A percentile compares a stretch with the other conserved stretches of the same genome.
phyloP scores from a whole-genome alignment of 2,113 vertebrate genomes.

The Sorex fumeus region DNA sequence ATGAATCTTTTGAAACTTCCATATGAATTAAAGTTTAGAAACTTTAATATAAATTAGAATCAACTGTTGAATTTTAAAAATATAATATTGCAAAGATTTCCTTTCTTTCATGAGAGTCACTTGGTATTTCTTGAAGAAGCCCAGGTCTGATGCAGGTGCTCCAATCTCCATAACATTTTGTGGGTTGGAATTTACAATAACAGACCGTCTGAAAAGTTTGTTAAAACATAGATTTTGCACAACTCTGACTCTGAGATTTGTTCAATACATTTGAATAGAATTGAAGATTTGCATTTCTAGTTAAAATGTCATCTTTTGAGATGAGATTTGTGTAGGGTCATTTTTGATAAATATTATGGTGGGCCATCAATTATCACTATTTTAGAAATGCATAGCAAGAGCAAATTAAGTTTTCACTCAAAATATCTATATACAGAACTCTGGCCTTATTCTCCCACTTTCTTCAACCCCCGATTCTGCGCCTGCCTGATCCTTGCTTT shows the following conservation, averaged over 20 bases:
- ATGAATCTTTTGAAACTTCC: not conserved
- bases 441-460: not conserved
- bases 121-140: not conserved
- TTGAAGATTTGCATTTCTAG: not conserved
- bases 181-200: not conserved
- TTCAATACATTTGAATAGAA: not conserved
- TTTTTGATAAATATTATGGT: not conserved
- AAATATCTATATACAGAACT: not conserved
- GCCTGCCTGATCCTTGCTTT: rapidly evolving
- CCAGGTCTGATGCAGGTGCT: not conserved
- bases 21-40: too few species aligned
- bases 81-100: not conserved
- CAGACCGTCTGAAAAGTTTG: not conserved
- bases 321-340: not conserved
- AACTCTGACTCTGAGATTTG: not conserved
- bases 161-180: not conserved
- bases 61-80: not conserved
- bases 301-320: not conserved
- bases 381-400: not conserved
- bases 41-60: not conserved
- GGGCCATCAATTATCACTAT: not conserved
- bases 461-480: not conserved
- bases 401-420: not conserved
- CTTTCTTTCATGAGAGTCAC: not conserved
- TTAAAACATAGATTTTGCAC: not conserved